Percentiles rank a stretch among this genome's conserved stretches.
These are phyloP conservation scores for Aurelia sp. DNA, from an alignment of 30 jellyfish, hydroid and myxozoan species.

Conservation along the genomic window DNA sequence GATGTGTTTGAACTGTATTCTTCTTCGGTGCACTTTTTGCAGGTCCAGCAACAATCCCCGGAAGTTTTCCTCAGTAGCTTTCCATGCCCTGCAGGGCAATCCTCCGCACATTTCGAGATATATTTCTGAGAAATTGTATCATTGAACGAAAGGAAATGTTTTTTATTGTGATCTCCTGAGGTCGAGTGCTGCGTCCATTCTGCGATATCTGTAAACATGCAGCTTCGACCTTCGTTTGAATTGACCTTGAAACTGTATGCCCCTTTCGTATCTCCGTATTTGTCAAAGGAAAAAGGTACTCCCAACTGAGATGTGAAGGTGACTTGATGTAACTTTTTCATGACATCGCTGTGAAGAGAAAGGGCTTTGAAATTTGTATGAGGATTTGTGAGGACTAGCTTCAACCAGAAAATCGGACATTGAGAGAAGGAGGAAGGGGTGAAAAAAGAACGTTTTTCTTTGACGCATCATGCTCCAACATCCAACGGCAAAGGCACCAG, in stretches of 20 bases:
- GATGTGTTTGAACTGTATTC: constrained; percentile 56
- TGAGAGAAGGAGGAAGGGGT: too few species aligned
- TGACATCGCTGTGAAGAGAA: constrained; percentile 27
- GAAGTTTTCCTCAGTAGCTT: neutral
- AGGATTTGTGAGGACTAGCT: too few species aligned
- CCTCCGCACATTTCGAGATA: constrained; percentile 20
- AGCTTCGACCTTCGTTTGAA: neutral
- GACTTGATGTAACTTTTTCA: constrained; percentile 49
- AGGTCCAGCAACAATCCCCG: constrained; percentile 68
- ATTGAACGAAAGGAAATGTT: neutral
- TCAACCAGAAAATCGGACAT: too few species aligned
- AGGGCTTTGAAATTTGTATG: too few species aligned
- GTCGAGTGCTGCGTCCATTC: constrained; percentile 23
- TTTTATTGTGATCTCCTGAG: neutral
- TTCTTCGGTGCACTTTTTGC: constrained; percentile 71
- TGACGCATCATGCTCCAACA: too few species aligned
- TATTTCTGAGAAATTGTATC: neutral
- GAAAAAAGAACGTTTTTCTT: too few species aligned
- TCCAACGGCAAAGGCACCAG: too few species aligned
- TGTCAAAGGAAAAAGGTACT: constrained; percentile 50
- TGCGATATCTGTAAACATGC: constrained; percentile 4
- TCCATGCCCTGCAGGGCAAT: constrained; percentile 63
- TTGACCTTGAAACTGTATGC: constrained; percentile 39
- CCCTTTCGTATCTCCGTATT: constrained; percentile 69
- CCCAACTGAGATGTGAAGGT: constrained; percentile 80